Percentiles rank a stretch among this genome's conserved stretches.
These are phyloP conservation scores for Catocala nupta DNA, from an alignment of 2,888 invertebrate species.

Conservation along the genomic window DNA sequence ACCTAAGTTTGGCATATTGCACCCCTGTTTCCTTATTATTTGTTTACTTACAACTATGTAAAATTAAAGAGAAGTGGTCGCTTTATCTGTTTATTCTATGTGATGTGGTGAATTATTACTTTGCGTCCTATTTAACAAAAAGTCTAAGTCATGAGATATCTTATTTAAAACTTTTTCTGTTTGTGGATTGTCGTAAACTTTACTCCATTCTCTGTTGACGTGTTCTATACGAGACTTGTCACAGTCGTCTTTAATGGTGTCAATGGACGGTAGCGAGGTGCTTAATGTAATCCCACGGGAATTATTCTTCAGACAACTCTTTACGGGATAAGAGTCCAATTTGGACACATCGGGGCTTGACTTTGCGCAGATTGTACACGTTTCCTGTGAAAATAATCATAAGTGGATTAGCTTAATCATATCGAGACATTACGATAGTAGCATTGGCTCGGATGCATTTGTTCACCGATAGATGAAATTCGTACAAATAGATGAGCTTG, in stretches of 20 bases:
- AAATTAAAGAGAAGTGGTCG: conserved; percentile 58
- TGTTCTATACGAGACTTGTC: conserved; percentile 74
- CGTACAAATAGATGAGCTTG: no score
- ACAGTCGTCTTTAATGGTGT: conserved; percentile 60
- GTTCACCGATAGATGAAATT: no score
- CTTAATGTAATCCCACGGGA: conserved; percentile 65
- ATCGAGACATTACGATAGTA: background rate
- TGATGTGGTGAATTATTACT: conserved; percentile 64
- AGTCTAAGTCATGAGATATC: conserved; percentile 94
- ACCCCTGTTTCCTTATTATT: conserved; percentile 74
- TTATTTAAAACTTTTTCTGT: conserved; percentile 91
- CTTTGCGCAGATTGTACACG: conserved; percentile 77
- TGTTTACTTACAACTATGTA: conserved; percentile 49
- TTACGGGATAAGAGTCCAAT: conserved; percentile 75
- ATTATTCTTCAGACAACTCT: conserved; percentile 81
- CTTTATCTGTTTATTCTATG: conserved; percentile 70
- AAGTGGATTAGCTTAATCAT: background rate
- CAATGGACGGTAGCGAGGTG: conserved; percentile 76
- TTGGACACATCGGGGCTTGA: conserved; percentile 78
- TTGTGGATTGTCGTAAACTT: conserved; percentile 73
- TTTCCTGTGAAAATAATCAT: conserved; percentile 49
- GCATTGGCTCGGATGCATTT: no score
- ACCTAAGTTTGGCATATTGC: conserved; percentile 59
- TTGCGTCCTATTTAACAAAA: conserved; percentile 90
- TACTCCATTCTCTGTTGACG: conserved; percentile 75